Evolutionary conservation across 2,888 invertebrate genomes (phyloP), one percentile per base, ranked within the genome.

Genomic region (Oxycera nigricornis): DNA sequence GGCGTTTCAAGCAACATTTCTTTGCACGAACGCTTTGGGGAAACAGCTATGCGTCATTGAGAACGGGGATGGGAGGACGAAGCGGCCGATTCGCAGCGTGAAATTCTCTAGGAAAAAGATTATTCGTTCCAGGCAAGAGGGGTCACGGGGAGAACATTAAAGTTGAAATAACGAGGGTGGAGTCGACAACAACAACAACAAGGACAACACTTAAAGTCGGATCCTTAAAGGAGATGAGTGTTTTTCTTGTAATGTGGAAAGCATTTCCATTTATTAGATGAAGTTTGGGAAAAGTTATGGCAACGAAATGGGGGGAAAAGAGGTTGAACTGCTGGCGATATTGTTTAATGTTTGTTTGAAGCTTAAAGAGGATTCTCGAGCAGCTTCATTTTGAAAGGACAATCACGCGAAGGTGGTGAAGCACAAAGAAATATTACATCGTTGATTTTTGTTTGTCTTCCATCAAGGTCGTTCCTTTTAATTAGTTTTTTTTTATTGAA

Each of bases 11-110:
- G 20, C 17, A 20, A 55, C 7, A 24, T 22, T 20, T 55, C 52
- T 17, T 11, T 55, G 52, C 52, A 55, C 22, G 20, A 7, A 55
- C 17, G 24, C 52, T 20, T 55, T 55, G 11, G 7, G 3, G n/a
- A 55, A 55, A 50, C 4, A 55, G 52, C 52, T 24, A 55, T 55
- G 24, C 20, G 52, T 55, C 52, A 22, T n/a, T n/a, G n/a, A n/a
- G n/a, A n/a, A n/a, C n/a, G n/a, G n/a, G 35, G 35, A 35, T 35
- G 35, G 35, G 6, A 35, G n/a, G n/a, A n/a, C n/a, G 35, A 35
- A 35, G 52, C 22, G 17, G 46, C 4, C 22, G 52, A 55, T 22
- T 55, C 24, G 17, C 46, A 11, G 6, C 46, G 17, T 3, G 46
- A 46, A 46, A 46, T n/a, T 55, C 52, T 22, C 17, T 55, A 24